Evolutionary conservation across 35 echinoderm and acorn worm genomes (phyloP), one percentile per base, ranked within the genome.

Genomic region (Ophioderma brevispina): DNA sequence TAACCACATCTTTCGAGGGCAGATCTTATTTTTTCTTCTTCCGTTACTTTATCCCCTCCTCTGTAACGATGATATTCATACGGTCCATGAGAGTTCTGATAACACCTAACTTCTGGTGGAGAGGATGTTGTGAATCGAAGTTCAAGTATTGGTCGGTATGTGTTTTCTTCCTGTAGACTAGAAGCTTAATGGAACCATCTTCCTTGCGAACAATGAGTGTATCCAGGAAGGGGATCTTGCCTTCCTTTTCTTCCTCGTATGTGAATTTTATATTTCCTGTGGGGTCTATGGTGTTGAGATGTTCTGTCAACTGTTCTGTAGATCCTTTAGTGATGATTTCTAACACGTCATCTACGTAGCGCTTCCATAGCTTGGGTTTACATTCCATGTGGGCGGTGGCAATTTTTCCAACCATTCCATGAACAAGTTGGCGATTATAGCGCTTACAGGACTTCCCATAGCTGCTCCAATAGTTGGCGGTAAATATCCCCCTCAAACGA

Each of bases 331-430:
- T 87, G 23, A 88, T 77, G 23, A 78, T 89, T 21, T 79, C 87
- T 14, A 89, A 34, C 31, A 89, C 42, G 77, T 81, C 87, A 52
- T 89, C 87, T 11, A 80, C 76, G 23, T 89, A 89, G 76, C 87
- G 76, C 77, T 79, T 89, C 76, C 87, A 89, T 33, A 89, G 37
- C 1, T 36, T 39, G 35, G 86, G 86, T 41, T 88, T 88, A 76
- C 23, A 86, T 8, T 15, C 23, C 17, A 33, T 37, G 23, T 52
- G 84, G 19, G 52, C 34, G 1, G 55, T 21, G 4, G 84, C 55
- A 17, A 87, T 75, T 40, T 31, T 82, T 63, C 78, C 28, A 81
- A 43, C 11, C 17, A 36, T 64, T 81, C 78, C 25, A 80, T 80
- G 40, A 80, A 80, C 31, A 90, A 11, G 78, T 90, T 82, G 32